Base-by-base conservation (phyloP, 1,140 invertebrate genomes). In the Sarcophaga peregrina region DNA sequence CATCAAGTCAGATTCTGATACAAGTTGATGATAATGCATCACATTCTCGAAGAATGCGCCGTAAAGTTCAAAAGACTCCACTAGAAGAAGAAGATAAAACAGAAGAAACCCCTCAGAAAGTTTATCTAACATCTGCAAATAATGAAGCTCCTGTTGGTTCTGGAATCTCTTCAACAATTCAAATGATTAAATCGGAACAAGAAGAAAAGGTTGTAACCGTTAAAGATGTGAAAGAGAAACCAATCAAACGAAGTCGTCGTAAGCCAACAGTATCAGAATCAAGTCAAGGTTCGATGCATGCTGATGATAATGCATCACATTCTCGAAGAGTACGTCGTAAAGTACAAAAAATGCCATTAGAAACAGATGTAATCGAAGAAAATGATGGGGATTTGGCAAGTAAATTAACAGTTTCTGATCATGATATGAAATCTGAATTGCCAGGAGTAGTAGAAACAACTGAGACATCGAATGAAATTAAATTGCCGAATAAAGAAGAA, bases 241-340 rank as follows among this genome's bases (percentile, higher is more conserved):
- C n/a, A 20, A 15, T 2, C 15, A 78, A 78, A 13, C 75, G 75
- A 9, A 48, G 47, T 78, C 75, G 75, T 52, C 75, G 75, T 17
- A 78, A 78, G 17, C 20, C 75, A 0, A 68, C 62, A 8, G 62
- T 68, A 68, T 68, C 62, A 8, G 62, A 68, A 68, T 68, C 62
- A 20, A 78, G 75, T 78, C 75, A 78, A 78, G 75, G 48, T 52
- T 50, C 75, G 4, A n/a, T 25, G 9, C 47, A 78, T 52, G n/a
- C 20, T 17, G 62, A 68, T 25, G 62, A 68, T 50, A 20, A 72
- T 25, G 25, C 47, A 3, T 52, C 8, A 6, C n/a, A 48, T 9
- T 20, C 45, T 48, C 13, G 8, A n/a, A 20, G n/a, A 78, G n/a
- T 8, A 20, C 25, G 48, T n/a, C 75, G 62, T 68, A 68, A 68